A percentile compares a stretch with the other conserved stretches of the same genome.
phyloP scores from a whole-genome alignment of 2,113 vertebrate species.

The Trochalopteron elliotii region DNA sequence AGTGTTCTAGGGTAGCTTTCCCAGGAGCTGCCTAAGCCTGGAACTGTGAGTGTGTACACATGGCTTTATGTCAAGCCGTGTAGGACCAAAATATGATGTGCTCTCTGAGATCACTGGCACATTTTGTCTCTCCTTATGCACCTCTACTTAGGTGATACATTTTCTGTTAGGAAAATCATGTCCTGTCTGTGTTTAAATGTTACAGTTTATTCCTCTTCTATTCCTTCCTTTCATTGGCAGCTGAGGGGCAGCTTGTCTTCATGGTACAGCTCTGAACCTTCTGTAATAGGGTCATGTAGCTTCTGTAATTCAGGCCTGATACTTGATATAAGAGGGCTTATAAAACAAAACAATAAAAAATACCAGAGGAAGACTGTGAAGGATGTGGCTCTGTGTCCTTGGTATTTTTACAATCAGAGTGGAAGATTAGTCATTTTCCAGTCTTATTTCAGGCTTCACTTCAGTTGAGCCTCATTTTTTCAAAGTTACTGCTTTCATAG shows the following conservation, averaged over 20 bases:
- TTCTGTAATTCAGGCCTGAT: neutral
- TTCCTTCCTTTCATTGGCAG: neutral
- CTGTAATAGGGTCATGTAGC: neutral
- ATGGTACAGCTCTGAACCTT: neutral
- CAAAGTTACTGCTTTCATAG: rapidly evolving
- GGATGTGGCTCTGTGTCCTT: neutral
- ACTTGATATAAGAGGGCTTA: neutral
- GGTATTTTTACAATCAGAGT: neutral
- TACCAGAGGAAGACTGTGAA: neutral
- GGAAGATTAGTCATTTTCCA: neutral
- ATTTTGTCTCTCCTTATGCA: neutral
- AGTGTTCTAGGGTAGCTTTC: neutral
- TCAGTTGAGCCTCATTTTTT: neutral
- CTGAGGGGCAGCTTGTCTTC: neutral
- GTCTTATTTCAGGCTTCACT: neutral
- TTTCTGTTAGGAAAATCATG: neutral
- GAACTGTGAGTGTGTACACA: rapidly evolving
- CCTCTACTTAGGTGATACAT: neutral
- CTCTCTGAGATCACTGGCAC: rapidly evolving
- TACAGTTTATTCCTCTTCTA: neutral
- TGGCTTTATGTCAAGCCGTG: rapidly evolving
- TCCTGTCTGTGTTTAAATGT: neutral
- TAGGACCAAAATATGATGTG: neutral
- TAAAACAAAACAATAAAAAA: neutral
- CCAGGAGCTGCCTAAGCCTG: neutral